phyloP scores from a whole-genome alignment of 2,113 vertebrate species.

The Rallus limicola region DNA sequence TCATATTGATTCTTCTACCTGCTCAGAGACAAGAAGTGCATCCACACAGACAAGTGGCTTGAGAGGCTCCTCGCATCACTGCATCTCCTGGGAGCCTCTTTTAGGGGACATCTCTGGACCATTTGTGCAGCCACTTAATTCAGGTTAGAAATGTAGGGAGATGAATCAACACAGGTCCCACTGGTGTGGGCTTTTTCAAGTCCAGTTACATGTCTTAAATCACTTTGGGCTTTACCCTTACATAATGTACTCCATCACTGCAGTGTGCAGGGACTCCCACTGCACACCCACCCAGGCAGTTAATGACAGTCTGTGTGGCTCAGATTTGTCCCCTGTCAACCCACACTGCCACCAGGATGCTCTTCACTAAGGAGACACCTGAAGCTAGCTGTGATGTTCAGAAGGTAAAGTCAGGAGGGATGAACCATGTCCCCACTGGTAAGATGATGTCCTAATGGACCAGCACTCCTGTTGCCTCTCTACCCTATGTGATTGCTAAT shows the following conservation, averaged over 20 bases:
- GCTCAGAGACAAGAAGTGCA: not conserved
- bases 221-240: not conserved
- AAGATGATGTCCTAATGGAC: not conserved
- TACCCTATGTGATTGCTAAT: not conserved
- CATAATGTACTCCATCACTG: rapidly evolving
- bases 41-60: rapidly evolving
- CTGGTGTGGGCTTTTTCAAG: not conserved
- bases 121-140: not conserved
- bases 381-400: not conserved
- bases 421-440: not conserved
- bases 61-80: not conserved
- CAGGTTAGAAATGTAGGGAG: rapidly evolving
- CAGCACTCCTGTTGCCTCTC: not conserved
- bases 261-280: not conserved
- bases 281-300: rapidly evolving
- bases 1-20: not conserved
- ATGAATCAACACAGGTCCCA: not conserved
- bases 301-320: rapidly evolving
- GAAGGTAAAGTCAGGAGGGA: not conserved
- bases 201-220: not conserved
- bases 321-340: not conserved
- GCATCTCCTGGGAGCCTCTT: not conserved
- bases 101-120: not conserved
- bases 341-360: not conserved
- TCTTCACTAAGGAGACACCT: not conserved